A percentile compares a stretch with the other conserved stretches of the same genome.
Conservation (phyloP, 2,888 invertebrate species). For the Thymelicus sylvestris region DNA sequence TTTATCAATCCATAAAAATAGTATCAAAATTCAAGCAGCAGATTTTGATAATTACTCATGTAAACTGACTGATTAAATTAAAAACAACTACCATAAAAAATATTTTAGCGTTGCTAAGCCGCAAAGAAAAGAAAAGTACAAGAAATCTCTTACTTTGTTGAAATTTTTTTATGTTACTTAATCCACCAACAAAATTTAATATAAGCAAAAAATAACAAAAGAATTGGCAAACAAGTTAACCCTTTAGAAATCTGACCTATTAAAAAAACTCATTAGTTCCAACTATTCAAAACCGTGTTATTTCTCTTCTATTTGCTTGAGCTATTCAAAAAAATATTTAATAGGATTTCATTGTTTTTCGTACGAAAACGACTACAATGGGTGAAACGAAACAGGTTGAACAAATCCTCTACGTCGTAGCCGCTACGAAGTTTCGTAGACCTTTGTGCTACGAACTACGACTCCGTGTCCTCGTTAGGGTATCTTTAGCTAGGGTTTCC, state of each 20-base stretch:
- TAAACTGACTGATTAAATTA: no score
- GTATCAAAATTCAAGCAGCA: no score
- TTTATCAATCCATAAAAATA: no score
- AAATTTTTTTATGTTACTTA: neutral
- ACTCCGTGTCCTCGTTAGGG: constrained; percentile 15
- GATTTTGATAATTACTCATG: no score
- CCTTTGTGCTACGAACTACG: constrained; percentile 41
- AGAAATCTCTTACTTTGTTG: neutral
- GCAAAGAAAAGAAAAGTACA: no score
- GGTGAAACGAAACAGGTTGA: constrained; percentile 23
- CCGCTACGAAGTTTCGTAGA: constrained; percentile 58
- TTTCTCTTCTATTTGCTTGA: constrained; percentile 24
- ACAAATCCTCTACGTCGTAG: constrained; percentile 42
- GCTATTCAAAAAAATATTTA: constrained; percentile 32
- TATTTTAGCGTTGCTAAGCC: no score
- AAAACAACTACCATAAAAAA: no score
- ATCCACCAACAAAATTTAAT: constrained; percentile 1
- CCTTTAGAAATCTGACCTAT: constrained; percentile 23
- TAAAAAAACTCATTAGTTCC: constrained; percentile 34
- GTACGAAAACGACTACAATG: constrained; percentile 31
- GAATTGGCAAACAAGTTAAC: constrained; percentile 7
- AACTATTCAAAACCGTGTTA: constrained; percentile 25
- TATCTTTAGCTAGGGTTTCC: neutral
- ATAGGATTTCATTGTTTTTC: constrained; percentile 34
- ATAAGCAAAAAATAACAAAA: constrained; percentile 23